Evolutionary conservation across 2,113 vertebrate genomes (phyloP).

Genomic region (Paradisaea rubra): DNA sequence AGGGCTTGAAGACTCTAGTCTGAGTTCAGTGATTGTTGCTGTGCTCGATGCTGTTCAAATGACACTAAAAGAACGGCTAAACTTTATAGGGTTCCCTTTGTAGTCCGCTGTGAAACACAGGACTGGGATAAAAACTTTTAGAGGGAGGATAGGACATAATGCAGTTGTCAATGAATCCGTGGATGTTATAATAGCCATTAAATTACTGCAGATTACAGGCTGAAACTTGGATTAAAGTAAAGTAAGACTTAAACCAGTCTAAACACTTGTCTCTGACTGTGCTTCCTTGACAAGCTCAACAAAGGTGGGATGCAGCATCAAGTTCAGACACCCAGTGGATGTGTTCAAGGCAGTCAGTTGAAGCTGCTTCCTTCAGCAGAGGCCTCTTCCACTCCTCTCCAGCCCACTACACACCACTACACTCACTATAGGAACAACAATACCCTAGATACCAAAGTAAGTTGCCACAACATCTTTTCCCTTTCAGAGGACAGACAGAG

Average conservation of each 20-base stretch:
- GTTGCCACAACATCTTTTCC: neutral
- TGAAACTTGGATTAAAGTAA: neutral
- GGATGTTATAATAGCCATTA: neutral
- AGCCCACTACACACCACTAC: too few species aligned
- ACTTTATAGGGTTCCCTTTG: neutral
- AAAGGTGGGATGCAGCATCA: neutral
- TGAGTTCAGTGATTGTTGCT: neutral
- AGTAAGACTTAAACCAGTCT: neutral
- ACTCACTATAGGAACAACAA: neutral
- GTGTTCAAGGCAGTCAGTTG: neutral
- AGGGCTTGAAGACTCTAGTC: neutral
- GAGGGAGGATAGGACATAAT: fast-evolving
- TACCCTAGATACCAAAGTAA: neutral
- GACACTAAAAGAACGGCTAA: neutral
- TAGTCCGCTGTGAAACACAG: neutral
- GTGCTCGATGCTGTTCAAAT: neutral
- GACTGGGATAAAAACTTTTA: neutral
- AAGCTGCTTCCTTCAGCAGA: neutral
- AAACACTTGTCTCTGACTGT: neutral
- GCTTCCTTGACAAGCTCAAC: neutral
- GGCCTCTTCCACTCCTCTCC: neutral
- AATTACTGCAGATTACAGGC: neutral
- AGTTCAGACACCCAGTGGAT: neutral
- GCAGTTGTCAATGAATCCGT: neutral
- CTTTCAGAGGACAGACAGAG: neutral